These are phyloP conservation scores for Prorops nasuta DNA, from an alignment of 1,140 invertebrate species.

Conservation along the genomic window DNA sequence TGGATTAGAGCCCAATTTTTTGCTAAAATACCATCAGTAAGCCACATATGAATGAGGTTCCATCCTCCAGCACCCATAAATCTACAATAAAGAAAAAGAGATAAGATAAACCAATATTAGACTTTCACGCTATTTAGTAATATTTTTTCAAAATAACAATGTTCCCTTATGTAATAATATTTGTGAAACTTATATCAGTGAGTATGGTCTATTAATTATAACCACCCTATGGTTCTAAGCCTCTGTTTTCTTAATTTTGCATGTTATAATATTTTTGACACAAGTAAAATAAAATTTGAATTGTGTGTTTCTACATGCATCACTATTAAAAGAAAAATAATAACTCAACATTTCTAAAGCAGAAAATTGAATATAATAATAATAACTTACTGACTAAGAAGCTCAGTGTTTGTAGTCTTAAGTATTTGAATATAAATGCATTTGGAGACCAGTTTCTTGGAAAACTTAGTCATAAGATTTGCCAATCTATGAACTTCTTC, in stretches of 20 bases:
- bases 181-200: conserved; percentile 40
- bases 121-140: not conserved
- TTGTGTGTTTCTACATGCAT: conserved; percentile 30
- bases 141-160: not conserved
- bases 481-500: conserved; percentile 81
- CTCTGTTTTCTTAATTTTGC: conserved; percentile 31
- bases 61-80: conserved; percentile 90
- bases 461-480: conserved; percentile 94
- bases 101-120: not conserved
- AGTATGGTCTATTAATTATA: conserved; percentile 24
- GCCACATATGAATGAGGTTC: conserved; percentile 84
- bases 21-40: conserved; percentile 77
- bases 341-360: not conserved
- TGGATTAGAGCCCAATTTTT: conserved; percentile 83
- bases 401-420: conserved; percentile 79
- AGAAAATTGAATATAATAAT: not conserved
- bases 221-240: conserved; percentile 41
- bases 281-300: conserved; percentile 19
- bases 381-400: conserved; percentile 73
- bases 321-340: not conserved
- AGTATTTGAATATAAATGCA: conserved; percentile 94
- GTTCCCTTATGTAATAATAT: conserved; percentile 1
- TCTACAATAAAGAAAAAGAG: conserved; percentile 48
- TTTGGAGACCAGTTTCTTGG: conserved; percentile 92
- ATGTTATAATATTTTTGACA: conserved; percentile 26